Evolutionary conservation across 2,113 vertebrate genomes (phyloP), one percentile per base, ranked within the genome.

Genomic region (Neotragus pygmaeus): DNA sequence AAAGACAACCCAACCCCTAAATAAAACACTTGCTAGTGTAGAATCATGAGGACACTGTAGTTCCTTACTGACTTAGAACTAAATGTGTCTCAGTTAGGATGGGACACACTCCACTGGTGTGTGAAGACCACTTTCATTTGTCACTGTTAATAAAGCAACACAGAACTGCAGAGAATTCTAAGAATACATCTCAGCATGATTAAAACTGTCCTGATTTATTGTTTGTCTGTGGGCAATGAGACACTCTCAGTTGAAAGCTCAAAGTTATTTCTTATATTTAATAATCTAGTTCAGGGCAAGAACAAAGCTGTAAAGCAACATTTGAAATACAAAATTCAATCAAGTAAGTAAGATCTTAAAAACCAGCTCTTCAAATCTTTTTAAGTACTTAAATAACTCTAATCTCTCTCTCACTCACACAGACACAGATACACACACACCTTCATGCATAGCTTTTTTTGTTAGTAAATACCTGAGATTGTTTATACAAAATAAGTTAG

Each of bases 241-340:
- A 64, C 53, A 39, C 12, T 77, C 14, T 6, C 30, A 91, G 16
- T 23, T 85, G 55, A 80, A 96, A 85, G 3, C 45, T 84, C 45
- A 95, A 97, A 43, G 17, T 96, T 73, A 97, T 73, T 55, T 75
- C 6, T 28, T 93, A 13, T 62, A 60, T 78, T 62, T 94, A 49
- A 84, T 92, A 80, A 73, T 75, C 13, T 58, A 53, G 86, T 94
- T 94, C 53, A 85, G 58, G 49, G 57, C 83, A 95, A 96, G 64
- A 89, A 96, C 55, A 1, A 97, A 98, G 88, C 14, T 39, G 0
- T 85, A 92, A 75, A 49, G 49, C 23, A 94, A 36, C 45, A 95
- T n/a, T 53, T 83, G 87, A 97, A 47, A 95, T 84, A 10, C 9
- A 86, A 97, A 94, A 88, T 70, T 33, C 66, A 66, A 43, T 3